phyloP scores from a whole-genome alignment of 2,113 vertebrate species.

The Agapornis roseicollis region DNA sequence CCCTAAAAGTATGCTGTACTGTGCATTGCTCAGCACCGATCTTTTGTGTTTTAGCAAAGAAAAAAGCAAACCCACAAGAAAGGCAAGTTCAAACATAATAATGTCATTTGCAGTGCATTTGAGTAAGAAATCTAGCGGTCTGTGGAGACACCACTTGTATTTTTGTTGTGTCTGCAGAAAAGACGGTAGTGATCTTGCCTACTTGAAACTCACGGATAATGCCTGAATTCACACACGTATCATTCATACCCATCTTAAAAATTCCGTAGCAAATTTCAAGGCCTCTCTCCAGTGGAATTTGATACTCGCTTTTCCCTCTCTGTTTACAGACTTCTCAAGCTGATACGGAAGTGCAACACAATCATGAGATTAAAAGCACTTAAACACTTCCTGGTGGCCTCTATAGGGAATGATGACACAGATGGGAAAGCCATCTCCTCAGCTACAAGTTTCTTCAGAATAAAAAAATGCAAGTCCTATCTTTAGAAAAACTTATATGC shows the following conservation, averaged over 20 bases:
- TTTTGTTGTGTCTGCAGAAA: neutral
- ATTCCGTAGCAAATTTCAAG: neutral
- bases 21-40: neutral
- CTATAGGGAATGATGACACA: neutral
- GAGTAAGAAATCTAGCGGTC: neutral
- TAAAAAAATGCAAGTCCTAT: neutral
- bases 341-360: neutral
- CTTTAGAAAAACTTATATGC: neutral
- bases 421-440: neutral
- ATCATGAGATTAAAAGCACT: neutral
- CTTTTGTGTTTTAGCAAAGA: neutral
- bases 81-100: neutral
- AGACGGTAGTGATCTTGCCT: neutral
- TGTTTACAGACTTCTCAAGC: neutral
- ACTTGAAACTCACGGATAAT: neutral
- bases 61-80: neutral
- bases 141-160: neutral
- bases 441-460: neutral
- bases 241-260: neutral
- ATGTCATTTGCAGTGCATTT: neutral
- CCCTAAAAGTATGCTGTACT: neutral
- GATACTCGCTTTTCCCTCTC: neutral
- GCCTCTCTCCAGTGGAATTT: neutral
- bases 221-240: neutral
- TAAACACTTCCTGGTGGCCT: neutral